Percentiles rank a stretch among this genome's conserved stretches.
Evolutionary conservation across 2,797 vertebrate genomes (phyloP).

Genomic region (Sternotherus odoratus): DNA sequence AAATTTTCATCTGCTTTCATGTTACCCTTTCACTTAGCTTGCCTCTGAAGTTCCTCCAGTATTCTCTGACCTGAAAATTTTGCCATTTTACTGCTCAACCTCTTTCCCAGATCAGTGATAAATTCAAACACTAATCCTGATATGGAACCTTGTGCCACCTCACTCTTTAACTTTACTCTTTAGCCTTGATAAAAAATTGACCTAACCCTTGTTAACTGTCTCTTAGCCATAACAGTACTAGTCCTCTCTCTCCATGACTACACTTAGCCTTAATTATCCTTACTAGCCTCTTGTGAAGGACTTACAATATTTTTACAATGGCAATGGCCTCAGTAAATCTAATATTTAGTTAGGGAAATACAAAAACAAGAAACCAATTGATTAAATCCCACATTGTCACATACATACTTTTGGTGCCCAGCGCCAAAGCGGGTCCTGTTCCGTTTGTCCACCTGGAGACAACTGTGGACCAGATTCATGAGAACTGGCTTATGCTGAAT

Average conservation of each 20-base stretch:
- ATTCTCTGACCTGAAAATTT: conserved; percentile 6
- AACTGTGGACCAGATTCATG: not conserved
- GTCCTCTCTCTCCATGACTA: not conserved
- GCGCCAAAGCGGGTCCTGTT: conserved; percentile 12
- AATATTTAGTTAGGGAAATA: not conserved
- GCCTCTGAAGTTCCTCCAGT: not conserved
- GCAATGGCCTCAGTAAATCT: too few relatives aligned
- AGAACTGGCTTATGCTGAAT: not conserved
- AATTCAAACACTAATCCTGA: not conserved
- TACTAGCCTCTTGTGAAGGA: not conserved
- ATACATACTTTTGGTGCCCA: not conserved
- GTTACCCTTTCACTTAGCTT: not conserved
- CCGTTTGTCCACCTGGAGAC: not conserved
- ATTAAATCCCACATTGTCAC: not conserved
- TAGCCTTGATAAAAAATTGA: not conserved
- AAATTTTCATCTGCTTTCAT: not conserved
- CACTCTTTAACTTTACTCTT: not conserved
- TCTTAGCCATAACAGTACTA: not conserved
- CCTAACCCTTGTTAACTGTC: not conserved
- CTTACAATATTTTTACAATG: too few relatives aligned
- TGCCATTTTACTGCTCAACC: not conserved
- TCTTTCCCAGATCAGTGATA: not conserved
- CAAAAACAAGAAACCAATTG: not conserved
- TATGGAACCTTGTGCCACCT: not conserved
- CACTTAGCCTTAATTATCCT: not conserved